These are phyloP conservation scores for Abrostola tripartita DNA, from an alignment of 2,888 invertebrate genomes.

Conservation along the genomic window DNA sequence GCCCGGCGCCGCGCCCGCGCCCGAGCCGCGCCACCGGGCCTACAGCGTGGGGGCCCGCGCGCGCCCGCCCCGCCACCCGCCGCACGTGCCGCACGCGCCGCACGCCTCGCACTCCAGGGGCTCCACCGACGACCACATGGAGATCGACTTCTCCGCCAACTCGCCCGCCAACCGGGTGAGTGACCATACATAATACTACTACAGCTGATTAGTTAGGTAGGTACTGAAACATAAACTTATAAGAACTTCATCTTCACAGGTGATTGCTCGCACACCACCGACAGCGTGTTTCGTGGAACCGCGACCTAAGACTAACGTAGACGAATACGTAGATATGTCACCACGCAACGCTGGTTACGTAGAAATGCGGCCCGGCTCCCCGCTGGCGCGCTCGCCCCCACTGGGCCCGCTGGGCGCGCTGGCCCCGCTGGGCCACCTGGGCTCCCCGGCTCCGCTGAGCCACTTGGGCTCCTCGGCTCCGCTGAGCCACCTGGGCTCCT, in stretches of 20 bases:
- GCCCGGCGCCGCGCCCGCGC: slow-evolving; percentile 52
- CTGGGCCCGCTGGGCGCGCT: slow-evolving; percentile 25
- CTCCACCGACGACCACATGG: slow-evolving; percentile 93
- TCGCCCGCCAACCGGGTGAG: slow-evolving; percentile 69
- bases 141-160: slow-evolving; percentile 87
- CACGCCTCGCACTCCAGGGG: slow-evolving; percentile 83
- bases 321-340: slow-evolving; percentile 86
- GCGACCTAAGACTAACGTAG: slow-evolving; percentile 64
- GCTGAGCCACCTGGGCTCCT: slow-evolving; percentile 24
- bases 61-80: slow-evolving; percentile 73
- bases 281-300: slow-evolving; percentile 63
- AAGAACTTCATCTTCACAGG: slow-evolving; percentile 39
- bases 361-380: slow-evolving; percentile 87
- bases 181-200: not conserved
- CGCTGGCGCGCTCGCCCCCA: slow-evolving; percentile 37
- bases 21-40: slow-evolving; percentile 86
- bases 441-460: too few relatives aligned
- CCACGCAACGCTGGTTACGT: slow-evolving; percentile 87
- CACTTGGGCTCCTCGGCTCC: slow-evolving; percentile 25
- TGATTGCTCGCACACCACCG: slow-evolving; percentile 72
- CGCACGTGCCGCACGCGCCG: slow-evolving; percentile 50
- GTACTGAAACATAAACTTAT: not conserved
- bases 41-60: slow-evolving; percentile 81
- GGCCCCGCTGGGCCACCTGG: slow-evolving; percentile 18
- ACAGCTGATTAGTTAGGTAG: not conserved